A percentile compares a stretch with the other conserved stretches of the same genome.
Evolutionary conservation across 1,140 invertebrate genomes (phyloP).

Genomic region (Zelostemma sp.): DNA sequence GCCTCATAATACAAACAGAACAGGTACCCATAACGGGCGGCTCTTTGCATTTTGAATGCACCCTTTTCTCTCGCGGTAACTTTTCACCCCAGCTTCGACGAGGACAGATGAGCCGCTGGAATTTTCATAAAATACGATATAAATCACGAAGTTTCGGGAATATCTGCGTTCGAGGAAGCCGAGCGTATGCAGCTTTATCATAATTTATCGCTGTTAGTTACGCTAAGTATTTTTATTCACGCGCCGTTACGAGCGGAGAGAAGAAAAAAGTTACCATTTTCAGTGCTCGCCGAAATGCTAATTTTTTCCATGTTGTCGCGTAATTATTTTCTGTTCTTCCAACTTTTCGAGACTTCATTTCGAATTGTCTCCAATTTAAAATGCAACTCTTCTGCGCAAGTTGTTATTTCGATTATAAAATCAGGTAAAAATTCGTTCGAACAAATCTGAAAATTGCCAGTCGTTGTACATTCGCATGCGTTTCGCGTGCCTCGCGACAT

Average conservation of each 20-base stretch:
- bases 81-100: slow-evolving; percentile 7
- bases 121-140: slow-evolving; percentile 10
- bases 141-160: slow-evolving; percentile 2
- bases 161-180: not conserved
- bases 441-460: no score
- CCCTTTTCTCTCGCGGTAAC: not conserved
- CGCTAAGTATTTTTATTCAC: not conserved
- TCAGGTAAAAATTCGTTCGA: no score
- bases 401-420: no score
- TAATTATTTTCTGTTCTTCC: no score
- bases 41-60: slow-evolving; percentile 9
- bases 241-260: no score
- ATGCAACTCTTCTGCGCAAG: no score
- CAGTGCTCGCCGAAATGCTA: no score
- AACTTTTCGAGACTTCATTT: no score
- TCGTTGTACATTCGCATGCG: slow-evolving; percentile 28
- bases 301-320: no score
- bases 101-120: slow-evolving; percentile 4
- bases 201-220: not conserved
- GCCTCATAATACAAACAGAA: not conserved
- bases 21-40: not conserved
- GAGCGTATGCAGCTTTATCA: not conserved
- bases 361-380: no score
- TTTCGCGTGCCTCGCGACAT: slow-evolving; percentile 30
- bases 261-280: no score